A percentile compares a stretch with the other conserved stretches of the same genome.
Conservation (phyloP, 2,797 vertebrate species). For the Girardinus metallicus region DNA sequence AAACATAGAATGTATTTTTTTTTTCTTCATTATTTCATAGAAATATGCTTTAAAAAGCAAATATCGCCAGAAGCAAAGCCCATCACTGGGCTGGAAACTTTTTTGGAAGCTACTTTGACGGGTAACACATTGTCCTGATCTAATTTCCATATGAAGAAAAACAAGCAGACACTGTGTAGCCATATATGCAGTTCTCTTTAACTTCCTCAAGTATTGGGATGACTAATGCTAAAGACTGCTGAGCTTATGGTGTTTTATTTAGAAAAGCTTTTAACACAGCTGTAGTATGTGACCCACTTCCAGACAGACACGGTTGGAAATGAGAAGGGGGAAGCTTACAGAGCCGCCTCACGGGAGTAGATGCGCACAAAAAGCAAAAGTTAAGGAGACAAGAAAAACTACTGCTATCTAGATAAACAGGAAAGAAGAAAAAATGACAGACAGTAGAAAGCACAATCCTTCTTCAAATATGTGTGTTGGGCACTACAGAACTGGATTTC, state of each 20-base stretch:
- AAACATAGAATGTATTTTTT: background rate
- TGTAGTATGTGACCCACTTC: slow-evolving; percentile 79
- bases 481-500: background rate
- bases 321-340: slow-evolving; percentile 32
- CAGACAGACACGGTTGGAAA: slow-evolving; percentile 35
- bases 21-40: background rate
- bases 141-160: background rate
- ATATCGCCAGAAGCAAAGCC: background rate
- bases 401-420: slow-evolving; percentile 4
- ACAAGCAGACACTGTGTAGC: slow-evolving; percentile 26
- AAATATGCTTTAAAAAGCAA: background rate
- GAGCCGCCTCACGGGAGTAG: slow-evolving; percentile 4
- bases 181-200: slow-evolving; percentile 32
- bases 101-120: background rate
- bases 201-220: slow-evolving; percentile 47
- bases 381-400: background rate
- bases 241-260: slow-evolving; percentile 74
- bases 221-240: slow-evolving; percentile 34
- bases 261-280: slow-evolving; percentile 73
- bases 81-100: background rate
- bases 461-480: background rate
- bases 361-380: slow-evolving; percentile 12
- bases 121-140: background rate
- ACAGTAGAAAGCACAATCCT: background rate
- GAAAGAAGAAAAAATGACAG: background rate